These are phyloP conservation scores for Spea multiplicata DNA, from an alignment of 2,113 vertebrate species.

Conservation along the genomic window DNA sequence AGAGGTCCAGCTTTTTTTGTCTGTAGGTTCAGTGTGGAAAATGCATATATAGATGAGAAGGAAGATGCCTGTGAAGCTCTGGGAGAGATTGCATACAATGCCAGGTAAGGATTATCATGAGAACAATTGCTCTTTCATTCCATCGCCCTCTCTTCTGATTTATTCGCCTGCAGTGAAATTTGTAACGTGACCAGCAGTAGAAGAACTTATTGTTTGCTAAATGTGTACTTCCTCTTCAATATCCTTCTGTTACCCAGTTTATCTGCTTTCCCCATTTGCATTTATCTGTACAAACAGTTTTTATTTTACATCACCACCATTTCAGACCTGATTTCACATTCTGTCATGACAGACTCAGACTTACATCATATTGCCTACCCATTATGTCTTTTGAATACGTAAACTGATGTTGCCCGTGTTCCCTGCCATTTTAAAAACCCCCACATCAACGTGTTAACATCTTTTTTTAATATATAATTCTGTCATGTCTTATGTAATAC, in stretches of 20 bases:
- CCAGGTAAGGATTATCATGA: constrained; percentile 62
- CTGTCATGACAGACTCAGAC: too few relatives aligned
- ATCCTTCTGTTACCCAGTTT: too few relatives aligned
- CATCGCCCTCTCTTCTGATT: not conserved
- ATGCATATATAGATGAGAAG: constrained; percentile 84
- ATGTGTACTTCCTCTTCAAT: not conserved
- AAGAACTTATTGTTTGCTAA: not conserved
- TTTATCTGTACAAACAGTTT: not conserved
- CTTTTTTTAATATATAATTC: too few relatives aligned
- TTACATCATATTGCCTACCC: too few relatives aligned
- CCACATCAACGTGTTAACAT: too few relatives aligned
- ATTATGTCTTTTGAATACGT: too few relatives aligned
- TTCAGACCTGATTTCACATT: too few relatives aligned
- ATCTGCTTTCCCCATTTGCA: not conserved
- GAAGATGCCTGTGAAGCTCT: constrained; percentile 79
- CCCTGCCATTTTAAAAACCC: too few relatives aligned
- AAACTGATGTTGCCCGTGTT: too few relatives aligned
- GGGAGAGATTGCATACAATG: constrained; percentile 77
- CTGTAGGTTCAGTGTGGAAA: constrained; percentile 77
- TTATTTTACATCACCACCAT: not conserved
- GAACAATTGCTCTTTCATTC: not conserved
- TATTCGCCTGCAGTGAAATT: not conserved
- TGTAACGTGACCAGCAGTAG: not conserved
- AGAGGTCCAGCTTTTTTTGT: not conserved
- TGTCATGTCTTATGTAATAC: too few relatives aligned